These are phyloP conservation scores for Trachythela sp. DNA, from an alignment of 64 coral and sea anemone species.

Conservation along the genomic window DNA sequence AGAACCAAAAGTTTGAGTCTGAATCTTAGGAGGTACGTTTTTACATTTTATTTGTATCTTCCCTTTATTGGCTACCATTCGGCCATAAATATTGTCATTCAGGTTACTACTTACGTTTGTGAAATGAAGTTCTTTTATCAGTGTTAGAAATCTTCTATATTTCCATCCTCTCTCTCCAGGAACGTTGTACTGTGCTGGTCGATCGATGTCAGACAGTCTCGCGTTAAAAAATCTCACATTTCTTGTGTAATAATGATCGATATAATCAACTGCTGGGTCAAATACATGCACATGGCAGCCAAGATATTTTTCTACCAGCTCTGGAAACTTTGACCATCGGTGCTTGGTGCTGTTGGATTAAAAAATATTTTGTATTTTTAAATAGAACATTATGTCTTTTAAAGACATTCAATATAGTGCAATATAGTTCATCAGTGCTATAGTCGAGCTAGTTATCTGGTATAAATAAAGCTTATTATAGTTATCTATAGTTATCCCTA, in stretches of 20 bases:
- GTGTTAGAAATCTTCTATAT: background rate
- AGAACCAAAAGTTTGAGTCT: no score
- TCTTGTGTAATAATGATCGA: background rate
- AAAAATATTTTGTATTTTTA: background rate
- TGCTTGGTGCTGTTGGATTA: background rate
- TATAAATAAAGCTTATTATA: background rate
- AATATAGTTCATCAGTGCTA: background rate
- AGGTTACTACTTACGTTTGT: background rate
- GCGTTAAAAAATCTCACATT: background rate
- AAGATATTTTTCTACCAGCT: background rate
- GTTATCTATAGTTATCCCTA: background rate
- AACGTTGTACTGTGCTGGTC: background rate
- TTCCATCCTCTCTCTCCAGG: background rate
- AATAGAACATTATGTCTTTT: background rate
- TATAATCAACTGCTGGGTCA: background rate
- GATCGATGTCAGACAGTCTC: background rate
- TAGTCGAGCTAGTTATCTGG: background rate
- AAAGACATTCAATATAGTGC: background rate
- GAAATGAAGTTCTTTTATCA: background rate
- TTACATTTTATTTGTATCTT: no score
- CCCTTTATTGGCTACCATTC: no score
- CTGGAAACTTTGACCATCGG: background rate
- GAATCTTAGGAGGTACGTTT: no score
- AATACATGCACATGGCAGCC: background rate
- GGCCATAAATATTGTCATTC: no score